Base-by-base conservation (phyloP, 2,113 vertebrate species). In the Rhadina sibilatrix region DNA sequence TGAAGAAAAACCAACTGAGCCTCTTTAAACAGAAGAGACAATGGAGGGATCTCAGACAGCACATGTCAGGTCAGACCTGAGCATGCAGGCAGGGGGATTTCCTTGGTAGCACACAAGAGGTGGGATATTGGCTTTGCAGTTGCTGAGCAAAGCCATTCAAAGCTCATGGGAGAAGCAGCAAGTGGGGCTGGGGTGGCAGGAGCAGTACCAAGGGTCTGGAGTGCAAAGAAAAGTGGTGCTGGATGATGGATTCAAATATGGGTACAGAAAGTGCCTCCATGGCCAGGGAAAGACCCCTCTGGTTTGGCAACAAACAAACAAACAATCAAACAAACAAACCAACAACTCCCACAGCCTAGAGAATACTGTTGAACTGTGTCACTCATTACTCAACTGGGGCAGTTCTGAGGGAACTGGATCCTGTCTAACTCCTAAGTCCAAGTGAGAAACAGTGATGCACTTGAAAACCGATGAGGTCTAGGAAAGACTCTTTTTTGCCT, bases 61-160 rank as follows among this genome's bases (percentile, higher is more conserved):
- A 65, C 86, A 59, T 68, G 60, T 59, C 88, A 96, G 76, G 72
- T 90, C 83, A 90, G 71, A 90, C 56, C 83, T 63, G 74, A 96
- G 56, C 46, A 19, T 59, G 56, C 11, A 70, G 82, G 52, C 88
- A 90, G 49, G 86, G 84, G 83, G 38, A 66, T 95, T 94, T 93
- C 82, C 86, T 94, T 84, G 49, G 69, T 52, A 89, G 47, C 44
- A 71, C 28, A 40, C 5, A 31, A 47, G 35, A 47, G 24, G 24
- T n/a, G 57, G 40, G 33, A 21, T 80, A 38, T 3, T 77, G 35
- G 27, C 10, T 88, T 90, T 93, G 50, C 24, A 40, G 38, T 35
- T 68, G 47, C 44, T 68, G 35, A 82, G 35, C 4, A 1, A 77
- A 70, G 35, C 35, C 42, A 13, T 50, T 49, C 33, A 50, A 63